Conservation (phyloP, 2,888 invertebrate species). For the Drosophila anceps region DNA sequence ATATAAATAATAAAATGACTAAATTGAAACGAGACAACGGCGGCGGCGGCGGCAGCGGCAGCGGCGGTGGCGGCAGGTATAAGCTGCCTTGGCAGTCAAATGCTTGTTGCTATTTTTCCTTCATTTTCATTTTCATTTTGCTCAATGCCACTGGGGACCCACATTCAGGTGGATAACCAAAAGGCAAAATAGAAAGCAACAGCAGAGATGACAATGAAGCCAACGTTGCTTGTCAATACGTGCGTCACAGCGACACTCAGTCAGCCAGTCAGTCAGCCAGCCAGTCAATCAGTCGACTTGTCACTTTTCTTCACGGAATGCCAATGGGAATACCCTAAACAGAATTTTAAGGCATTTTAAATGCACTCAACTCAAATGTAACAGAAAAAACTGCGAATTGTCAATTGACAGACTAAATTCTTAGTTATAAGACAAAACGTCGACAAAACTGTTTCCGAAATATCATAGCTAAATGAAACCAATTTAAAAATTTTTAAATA, state of each 20-base stretch:
- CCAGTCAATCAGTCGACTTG: slow-evolving; percentile 45
- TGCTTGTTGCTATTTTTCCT: slow-evolving; percentile 67
- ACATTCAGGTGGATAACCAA: slow-evolving; percentile 46
- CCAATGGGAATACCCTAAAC: slow-evolving; percentile 40
- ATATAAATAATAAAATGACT: slow-evolving; percentile 67
- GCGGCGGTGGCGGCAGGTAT: neutral
- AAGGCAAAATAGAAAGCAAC: slow-evolving; percentile 19
- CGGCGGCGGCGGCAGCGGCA: slow-evolving; percentile 3
- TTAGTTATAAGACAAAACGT: neutral
- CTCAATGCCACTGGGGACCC: slow-evolving; percentile 43
- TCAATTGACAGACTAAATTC: neutral
- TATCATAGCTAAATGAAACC: no score
- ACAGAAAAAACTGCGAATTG: neutral
- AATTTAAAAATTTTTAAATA: no score
- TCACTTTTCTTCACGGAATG: slow-evolving; percentile 44
- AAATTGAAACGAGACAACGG: slow-evolving; percentile 59
- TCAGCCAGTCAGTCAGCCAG: slow-evolving; percentile 28
- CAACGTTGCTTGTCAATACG: slow-evolving; percentile 47
- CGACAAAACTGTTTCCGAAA: neutral
- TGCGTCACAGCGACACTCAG: slow-evolving; percentile 34
- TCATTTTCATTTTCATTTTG: slow-evolving; percentile 16
- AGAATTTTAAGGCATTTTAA: slow-evolving; percentile 4
- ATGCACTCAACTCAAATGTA: neutral
- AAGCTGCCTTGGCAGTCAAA: slow-evolving; percentile 28
- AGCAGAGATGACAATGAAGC: slow-evolving; percentile 44